Base-by-base conservation (phyloP, 2,113 vertebrate genomes). In the Megaleporinus macrocephalus region DNA sequence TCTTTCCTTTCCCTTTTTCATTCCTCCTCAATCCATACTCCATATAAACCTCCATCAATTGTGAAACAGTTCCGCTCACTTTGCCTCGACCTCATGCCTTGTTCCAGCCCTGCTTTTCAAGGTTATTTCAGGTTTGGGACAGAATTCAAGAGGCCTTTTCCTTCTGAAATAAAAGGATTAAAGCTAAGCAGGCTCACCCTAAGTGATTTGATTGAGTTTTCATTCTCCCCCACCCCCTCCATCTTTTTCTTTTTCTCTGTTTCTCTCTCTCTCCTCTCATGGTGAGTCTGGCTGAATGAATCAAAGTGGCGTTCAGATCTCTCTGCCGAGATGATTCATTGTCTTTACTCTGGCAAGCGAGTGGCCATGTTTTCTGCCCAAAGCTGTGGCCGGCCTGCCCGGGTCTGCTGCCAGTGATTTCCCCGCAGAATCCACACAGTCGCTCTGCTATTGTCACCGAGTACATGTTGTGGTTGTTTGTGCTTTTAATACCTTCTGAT, bases 341-440 rank as follows among this genome's bases (percentile, higher is more conserved):
- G 83, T 84, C 63, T 80, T 76, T 55, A 65, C 53, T 63, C 78
- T 84, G 78, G n/a, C 66, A 76, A 44, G 18, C 57, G 51, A 51
- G 51, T 51, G 70, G 76, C 71, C 18, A 57, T 75, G 53, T 13
- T 30, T 49, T 79, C 66, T 62, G 71, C 71, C 66, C 63, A 68
- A 30, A 13, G 13, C 47, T 78, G 82, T 44, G 53, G 53, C 20
- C 53, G 20, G 53, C 16, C 51, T 55, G 51, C 51, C 51, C 53
- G 53, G 53, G 22, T 55, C 53, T 55, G 20, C 53, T 75, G 36
- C 82, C 76, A 79, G 24, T n/a, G 22, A 59, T 68, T 9, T 71
- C 62, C 73, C 77, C 30, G 61, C 62, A 79, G 71, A 79, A 53
- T 22, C 20, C 71, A 61, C 57, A 3, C 57, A 24, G 22, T 9